Base-by-base conservation (phyloP, 2,888 invertebrate genomes). In the Agrilus cyanescens region DNA sequence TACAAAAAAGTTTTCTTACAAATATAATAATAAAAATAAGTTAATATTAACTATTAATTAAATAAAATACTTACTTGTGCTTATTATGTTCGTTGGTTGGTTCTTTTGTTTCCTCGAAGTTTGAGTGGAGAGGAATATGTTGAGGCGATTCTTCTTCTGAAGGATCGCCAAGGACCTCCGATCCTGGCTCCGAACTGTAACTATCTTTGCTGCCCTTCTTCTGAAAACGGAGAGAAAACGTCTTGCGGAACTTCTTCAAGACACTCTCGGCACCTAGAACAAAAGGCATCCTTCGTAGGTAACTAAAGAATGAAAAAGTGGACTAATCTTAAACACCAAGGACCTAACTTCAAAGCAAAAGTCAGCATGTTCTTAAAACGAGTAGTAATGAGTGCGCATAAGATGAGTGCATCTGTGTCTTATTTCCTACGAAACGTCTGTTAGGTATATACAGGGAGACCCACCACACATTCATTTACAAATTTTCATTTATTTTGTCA, bases 171-270 rank as follows among this genome's bases (percentile, higher is more conserved):
- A 56, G 54, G 16, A 62, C 56, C 46, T 62, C 61, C 40, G 59
- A 53, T 45, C 68, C 65, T 41, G 65, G 56, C 43, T 69, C 70
- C 16, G 53, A 40, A 46, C 53, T 55, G 52, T 61, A 61, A 47
- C 66, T 66, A 45, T 71, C 70, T 51, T 69, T 69, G 55, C 69
- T 71, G 35, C 69, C 67, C 55, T 70, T 72, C 57, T 72, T 73
- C 53, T 75, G 70, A 58, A 76, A 76, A 51, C 74, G 70, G 45
- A 76, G 58, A 20, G 80, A 78, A 57, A 82, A 76, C 47, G 78
- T 80, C 59, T 81, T 81, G 46, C 79, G 71, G 62, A 82, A 82
- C 64, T 81, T 81, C 56, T 81, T 78, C 50, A 82, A 63, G 32
- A 81, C 79, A 58, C 80, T 76, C 54, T 76, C 75, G 48, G 25